Conservation (phyloP, 1,140 invertebrate genomes). For the Nephila pilipes region DNA sequence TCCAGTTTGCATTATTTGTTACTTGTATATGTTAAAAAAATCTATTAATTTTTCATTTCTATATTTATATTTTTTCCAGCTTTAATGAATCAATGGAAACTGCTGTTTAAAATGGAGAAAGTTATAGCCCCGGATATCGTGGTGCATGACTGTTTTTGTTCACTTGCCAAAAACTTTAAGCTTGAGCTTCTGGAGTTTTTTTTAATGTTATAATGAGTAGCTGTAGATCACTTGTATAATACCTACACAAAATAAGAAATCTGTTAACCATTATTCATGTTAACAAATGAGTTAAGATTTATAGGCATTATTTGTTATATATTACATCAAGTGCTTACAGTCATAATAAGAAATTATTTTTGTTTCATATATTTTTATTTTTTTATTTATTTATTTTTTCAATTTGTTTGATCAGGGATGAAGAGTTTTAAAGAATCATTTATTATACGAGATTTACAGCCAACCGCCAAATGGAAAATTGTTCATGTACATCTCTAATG, state of each 20-base stretch:
- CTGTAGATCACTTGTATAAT: conserved; percentile 16
- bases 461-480: not conserved
- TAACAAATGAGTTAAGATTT: too few relatives aligned
- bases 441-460: not conserved
- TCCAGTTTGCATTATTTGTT: too few relatives aligned
- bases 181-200: conserved; percentile 47
- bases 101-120: conserved; percentile 14
- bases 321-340: not conserved
- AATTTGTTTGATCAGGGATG: not conserved
- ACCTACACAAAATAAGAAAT: conserved; percentile 7
- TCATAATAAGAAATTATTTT: too few relatives aligned
- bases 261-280: not conserved
- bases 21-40: too few relatives aligned
- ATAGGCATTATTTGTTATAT: not conserved
- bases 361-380: too few relatives aligned
- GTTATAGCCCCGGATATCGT: not conserved
- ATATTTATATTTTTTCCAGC: not conserved
- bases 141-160: not conserved
- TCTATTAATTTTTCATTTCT: too few relatives aligned
- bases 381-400: too few relatives aligned
- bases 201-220: not conserved
- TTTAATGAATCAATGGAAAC: conserved; percentile 45
- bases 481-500: not conserved
- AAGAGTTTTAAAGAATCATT: not conserved
- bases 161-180: conserved; percentile 25